A percentile compares a stretch with the other conserved stretches of the same genome.
phyloP scores from a whole-genome alignment of 2,113 vertebrate genomes.

The Hippocampus mohnikei region DNA sequence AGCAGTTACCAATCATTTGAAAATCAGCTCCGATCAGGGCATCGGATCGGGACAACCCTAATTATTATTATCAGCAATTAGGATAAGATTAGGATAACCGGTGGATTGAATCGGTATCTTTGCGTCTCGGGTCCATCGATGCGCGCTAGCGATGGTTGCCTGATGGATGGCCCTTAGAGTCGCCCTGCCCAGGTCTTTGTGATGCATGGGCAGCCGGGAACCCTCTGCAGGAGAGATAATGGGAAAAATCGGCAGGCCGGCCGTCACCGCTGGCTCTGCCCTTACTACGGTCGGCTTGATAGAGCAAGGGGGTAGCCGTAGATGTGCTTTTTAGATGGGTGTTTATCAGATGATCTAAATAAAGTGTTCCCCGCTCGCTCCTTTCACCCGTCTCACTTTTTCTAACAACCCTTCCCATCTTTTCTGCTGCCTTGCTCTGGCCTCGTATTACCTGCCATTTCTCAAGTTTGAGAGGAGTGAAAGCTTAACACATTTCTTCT shows the following conservation, averaged over 20 bases:
- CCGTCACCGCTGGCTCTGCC: slow-evolving; percentile 69
- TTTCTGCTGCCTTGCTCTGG: slow-evolving; percentile 1
- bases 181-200: slow-evolving; percentile 57
- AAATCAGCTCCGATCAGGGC: no score
- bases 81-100: background rate
- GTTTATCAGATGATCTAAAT: slow-evolving; percentile 72
- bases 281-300: slow-evolving; percentile 68
- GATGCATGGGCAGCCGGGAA: slow-evolving; percentile 75
- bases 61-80: background rate
- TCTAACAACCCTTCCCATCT: slow-evolving; percentile 39
- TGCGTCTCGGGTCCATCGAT: background rate
- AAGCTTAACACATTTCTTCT: background rate
- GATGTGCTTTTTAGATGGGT: slow-evolving; percentile 65
- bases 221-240: slow-evolving; percentile 77
- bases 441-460: slow-evolving; percentile 9
- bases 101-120: background rate
- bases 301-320: slow-evolving; percentile 66
- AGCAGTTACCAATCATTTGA: background rate
- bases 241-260: slow-evolving; percentile 81
- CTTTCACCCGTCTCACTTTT: slow-evolving; percentile 28
- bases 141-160: slow-evolving; percentile 26
- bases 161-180: slow-evolving; percentile 58
- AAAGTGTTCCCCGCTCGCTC: slow-evolving; percentile 52
- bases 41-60: background rate
- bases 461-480: slow-evolving; percentile 5